Evolutionary conservation across 2,797 vertebrate species (phyloP), one percentile per base, ranked within the genome.

Genomic region (Acrocephalus scirpaceus): DNA sequence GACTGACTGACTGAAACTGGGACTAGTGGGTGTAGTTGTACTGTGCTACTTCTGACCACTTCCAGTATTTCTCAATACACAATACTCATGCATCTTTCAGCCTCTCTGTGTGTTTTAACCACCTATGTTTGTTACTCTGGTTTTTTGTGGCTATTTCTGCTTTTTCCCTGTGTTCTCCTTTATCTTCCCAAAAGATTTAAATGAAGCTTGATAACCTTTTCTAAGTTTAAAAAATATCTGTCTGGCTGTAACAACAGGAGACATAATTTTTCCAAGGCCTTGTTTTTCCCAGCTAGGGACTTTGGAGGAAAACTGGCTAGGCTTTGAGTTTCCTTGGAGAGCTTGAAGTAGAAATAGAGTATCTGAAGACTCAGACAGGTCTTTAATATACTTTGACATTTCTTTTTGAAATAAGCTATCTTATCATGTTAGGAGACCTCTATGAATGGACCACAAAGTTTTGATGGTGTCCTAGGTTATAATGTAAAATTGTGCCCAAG

Each of bases 311-410:
- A 87, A 38, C 34, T 80, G 50, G 32, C 8, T 51, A 80, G 74
- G 38, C 58, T 97, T 88, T 62, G 56, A 93, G 44, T 85, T 78
- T 78, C 50, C 77, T 79, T 80, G 66, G 70, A 85, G 64, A 85
- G 38, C 64, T 71, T 87, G 36, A 91, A 82, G 48, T 71, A 60
- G 80, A 93, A 60, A 87, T 48, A 56, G 16, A 80, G 21, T 73
- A 73, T 87, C 65, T 92, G 72, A 74, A 91, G 64, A 62, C 34
- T 95, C 32, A 30, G 51, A 88, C 30, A 70, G 70, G 26, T 86
- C 77, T 84, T 73, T 78, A 70, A 95, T 82, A 69, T 94, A 75
- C 71, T 95, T 97, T 88, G 67, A 95, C 90, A 88, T 65, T 17
- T 65, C 42, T 77, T 93, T 93, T 71, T 54, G 19, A 94, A 86